A percentile compares a stretch with the other conserved stretches of the same genome.
Conservation (phyloP, 2,797 vertebrate genomes). For the Poecilia gillii region DNA sequence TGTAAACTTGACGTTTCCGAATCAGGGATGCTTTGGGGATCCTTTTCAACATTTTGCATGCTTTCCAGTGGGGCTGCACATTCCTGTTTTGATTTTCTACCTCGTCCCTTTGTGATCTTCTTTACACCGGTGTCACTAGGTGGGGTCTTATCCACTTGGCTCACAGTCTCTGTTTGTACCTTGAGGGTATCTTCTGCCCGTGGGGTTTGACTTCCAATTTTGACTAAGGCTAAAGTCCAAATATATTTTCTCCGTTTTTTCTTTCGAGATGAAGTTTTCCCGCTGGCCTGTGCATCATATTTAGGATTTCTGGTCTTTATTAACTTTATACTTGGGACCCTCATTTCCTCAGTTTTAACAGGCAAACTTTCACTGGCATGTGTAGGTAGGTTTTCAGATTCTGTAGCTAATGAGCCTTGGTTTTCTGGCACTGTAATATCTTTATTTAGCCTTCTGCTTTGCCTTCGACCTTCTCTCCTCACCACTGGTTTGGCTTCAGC, state of each 20-base stretch:
- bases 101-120: slow-evolving; percentile 43
- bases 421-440: slow-evolving; percentile 57
- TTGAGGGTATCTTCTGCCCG: slow-evolving; percentile 54
- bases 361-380: slow-evolving; percentile 52
- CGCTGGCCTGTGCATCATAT: slow-evolving; percentile 60
- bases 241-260: slow-evolving; percentile 82
- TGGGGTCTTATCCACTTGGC: slow-evolving; percentile 43
- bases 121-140: slow-evolving; percentile 43
- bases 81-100: slow-evolving; percentile 47
- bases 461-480: slow-evolving; percentile 68
- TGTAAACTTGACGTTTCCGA: slow-evolving; percentile 50
- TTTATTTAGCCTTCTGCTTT: slow-evolving; percentile 80
- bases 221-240: slow-evolving; percentile 82
- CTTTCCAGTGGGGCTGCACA: slow-evolving; percentile 24
- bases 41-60: slow-evolving; percentile 39
- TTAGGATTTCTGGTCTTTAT: slow-evolving; percentile 81
- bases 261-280: slow-evolving; percentile 69
- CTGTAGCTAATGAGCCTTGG: slow-evolving; percentile 38
- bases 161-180: slow-evolving; percentile 43
- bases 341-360: slow-evolving; percentile 63
- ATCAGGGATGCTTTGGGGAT: slow-evolving; percentile 37
- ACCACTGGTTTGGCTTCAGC: slow-evolving; percentile 55
- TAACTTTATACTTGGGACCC: slow-evolving; percentile 79
- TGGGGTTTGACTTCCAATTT: slow-evolving; percentile 57
- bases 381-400: slow-evolving; percentile 34